Conservation (phyloP, 1,140 invertebrate genomes). For the Hydropsyche tenuis region DNA sequence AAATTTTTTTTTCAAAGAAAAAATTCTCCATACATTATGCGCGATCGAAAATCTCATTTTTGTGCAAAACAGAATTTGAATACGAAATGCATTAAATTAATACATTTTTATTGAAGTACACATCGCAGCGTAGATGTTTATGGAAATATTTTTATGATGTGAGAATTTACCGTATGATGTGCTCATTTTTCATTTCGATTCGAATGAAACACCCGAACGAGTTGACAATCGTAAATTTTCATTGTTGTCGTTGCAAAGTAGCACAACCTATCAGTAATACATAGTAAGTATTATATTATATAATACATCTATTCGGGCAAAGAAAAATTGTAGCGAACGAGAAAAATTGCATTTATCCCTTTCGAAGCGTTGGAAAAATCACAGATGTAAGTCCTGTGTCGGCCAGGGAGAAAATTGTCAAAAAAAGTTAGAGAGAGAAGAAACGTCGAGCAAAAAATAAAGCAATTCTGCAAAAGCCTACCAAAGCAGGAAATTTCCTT, state of each 20-base stretch:
- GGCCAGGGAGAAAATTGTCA: neutral
- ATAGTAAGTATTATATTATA: neutral
- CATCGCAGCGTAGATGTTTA: too few species aligned
- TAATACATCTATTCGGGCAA: neutral
- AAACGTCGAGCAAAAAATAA: slow-evolving; percentile 11
- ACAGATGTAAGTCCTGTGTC: neutral
- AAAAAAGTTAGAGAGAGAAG: neutral
- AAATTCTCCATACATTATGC: too few species aligned
- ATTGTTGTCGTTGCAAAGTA: neutral
- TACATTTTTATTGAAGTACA: too few species aligned
- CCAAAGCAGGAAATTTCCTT: slow-evolving; percentile 7
- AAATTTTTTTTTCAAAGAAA: too few species aligned
- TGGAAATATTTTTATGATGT: too few species aligned
- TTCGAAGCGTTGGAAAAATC: slow-evolving; percentile 1
- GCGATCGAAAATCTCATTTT: too few species aligned
- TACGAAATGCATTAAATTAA: too few species aligned
- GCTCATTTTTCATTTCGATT: too few species aligned
- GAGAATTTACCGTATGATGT: too few species aligned
- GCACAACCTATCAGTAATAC: neutral
- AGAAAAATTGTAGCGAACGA: slow-evolving; percentile 14
- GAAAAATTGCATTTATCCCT: slow-evolving; percentile 17
- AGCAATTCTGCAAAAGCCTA: slow-evolving; percentile 20
- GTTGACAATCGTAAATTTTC: slow-evolving; percentile 6
- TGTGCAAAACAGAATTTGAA: too few species aligned
- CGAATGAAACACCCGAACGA: neutral